A percentile compares a stretch with the other conserved stretches of the same genome.
These are phyloP conservation scores for Arvicanthis niloticus DNA, from an alignment of 2,113 vertebrate genomes.

Conservation along the genomic window DNA sequence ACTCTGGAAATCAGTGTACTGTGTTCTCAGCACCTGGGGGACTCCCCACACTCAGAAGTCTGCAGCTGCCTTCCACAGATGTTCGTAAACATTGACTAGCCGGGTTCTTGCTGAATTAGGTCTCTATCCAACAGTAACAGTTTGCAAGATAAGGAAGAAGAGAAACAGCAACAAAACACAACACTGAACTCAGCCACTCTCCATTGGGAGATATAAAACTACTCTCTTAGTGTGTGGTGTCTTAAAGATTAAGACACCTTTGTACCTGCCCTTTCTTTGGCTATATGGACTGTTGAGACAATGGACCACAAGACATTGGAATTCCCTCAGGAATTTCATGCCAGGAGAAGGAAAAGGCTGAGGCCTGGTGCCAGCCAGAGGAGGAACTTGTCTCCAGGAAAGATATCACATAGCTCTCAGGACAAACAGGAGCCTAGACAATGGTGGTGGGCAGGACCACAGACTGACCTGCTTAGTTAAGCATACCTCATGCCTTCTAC, in stretches of 20 bases:
- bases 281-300: background rate
- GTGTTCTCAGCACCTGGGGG: background rate
- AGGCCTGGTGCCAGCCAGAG: background rate
- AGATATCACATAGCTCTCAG: background rate
- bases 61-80: constrained; percentile 30
- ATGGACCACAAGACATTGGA: background rate
- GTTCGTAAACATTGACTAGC: background rate
- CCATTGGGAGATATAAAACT: background rate
- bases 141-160: constrained; percentile 18
- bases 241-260: background rate
- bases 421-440: background rate
- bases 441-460: background rate
- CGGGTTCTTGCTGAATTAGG: background rate
- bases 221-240: background rate
- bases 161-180: constrained; percentile 35
- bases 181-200: background rate
- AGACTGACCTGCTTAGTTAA: background rate
- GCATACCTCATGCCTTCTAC: background rate
- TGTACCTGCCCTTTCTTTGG: background rate
- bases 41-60: constrained; percentile 1
- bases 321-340: background rate
- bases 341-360: background rate
- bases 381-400: background rate
- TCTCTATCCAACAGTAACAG: background rate
- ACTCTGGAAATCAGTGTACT: background rate